Conservation (phyloP, 2,113 vertebrate species). For the Furnarius figulus region DNA sequence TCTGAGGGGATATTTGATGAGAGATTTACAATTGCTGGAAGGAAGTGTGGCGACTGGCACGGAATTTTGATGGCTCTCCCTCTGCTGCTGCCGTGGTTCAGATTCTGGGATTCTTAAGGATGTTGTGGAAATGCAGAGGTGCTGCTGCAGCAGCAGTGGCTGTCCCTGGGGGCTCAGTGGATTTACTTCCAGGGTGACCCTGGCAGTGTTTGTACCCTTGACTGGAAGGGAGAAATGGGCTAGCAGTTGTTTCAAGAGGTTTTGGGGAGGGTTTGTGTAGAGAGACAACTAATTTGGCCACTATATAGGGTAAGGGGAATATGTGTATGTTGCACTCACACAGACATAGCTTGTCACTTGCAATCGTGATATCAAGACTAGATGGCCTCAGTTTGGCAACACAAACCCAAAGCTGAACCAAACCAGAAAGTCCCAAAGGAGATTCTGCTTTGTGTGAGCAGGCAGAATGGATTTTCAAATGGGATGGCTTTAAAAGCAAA, state of each 20-base stretch:
- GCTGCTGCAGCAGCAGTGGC: not conserved
- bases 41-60: not conserved
- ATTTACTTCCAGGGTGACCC: not conserved
- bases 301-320: not conserved
- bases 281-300: not conserved
- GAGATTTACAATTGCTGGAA: constrained; percentile 25
- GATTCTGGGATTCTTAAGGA: not conserved
- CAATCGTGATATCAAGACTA: rapidly evolving
- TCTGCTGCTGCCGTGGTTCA: not conserved
- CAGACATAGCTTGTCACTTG: not conserved
- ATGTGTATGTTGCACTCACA: not conserved
- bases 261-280: not conserved
- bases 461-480: not conserved
- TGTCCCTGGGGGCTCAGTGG: not conserved
- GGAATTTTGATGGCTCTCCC: not conserved
- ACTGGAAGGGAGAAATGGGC: not conserved
- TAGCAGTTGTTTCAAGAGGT: not conserved
- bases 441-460: not conserved
- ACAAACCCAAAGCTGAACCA: not conserved
- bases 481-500: not conserved
- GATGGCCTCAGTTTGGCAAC: not conserved
- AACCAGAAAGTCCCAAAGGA: not conserved
- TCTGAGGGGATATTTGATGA: not conserved
- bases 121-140: not conserved
- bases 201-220: not conserved